Evolutionary conservation across 2,113 vertebrate species (phyloP), one percentile per base, ranked within the genome.

Genomic region (Labrus mixtus): DNA sequence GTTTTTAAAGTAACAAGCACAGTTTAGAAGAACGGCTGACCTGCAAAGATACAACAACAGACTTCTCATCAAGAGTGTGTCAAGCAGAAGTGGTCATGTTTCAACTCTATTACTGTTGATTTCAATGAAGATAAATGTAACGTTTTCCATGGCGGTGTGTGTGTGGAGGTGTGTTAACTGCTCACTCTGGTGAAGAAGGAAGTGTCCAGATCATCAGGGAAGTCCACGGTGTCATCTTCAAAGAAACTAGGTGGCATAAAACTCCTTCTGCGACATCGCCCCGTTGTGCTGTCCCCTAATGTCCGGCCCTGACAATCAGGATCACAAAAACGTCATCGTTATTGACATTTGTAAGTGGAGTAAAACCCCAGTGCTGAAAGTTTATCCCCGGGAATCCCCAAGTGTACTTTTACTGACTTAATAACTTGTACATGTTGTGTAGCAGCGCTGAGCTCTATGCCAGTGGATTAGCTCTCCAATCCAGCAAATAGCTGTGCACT

Each of bases 141-240:
- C 3, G 29, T 33, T 41, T 39, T 6, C 37, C 10, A 8, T n/a
- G 37, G 13, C 7, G 3, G 8, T 16, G 61, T 36, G 61, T 36
- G 20, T 20, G 29, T 33, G 29, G 29, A 22, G 1, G 11, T 66
- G 65, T 57, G 56, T 43, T n/a, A 6, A 10, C 43, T n/a, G n/a
- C 92, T 96, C 91, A 99, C 98, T 95, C 96, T 94, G 78, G 96
- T 96, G 1, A 99, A 99, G 92, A 99, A 99, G 39, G 98, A 99
- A 0, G 97, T 98, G 84, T 99, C 98, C 0, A 98, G 90, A 48
- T 99, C 98, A n/a, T 99, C 97, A 0, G 96, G 94, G 66, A 97
- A 97, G 83, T 99, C 98, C 39, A 89, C 93, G 0, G 96, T 97
- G 84, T 99, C 98, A 13, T 99, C 97, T 82, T 99, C 98, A 66